Evolutionary conservation across 2,113 vertebrate genomes (phyloP).

Genomic region (Corydoras maculifer): DNA sequence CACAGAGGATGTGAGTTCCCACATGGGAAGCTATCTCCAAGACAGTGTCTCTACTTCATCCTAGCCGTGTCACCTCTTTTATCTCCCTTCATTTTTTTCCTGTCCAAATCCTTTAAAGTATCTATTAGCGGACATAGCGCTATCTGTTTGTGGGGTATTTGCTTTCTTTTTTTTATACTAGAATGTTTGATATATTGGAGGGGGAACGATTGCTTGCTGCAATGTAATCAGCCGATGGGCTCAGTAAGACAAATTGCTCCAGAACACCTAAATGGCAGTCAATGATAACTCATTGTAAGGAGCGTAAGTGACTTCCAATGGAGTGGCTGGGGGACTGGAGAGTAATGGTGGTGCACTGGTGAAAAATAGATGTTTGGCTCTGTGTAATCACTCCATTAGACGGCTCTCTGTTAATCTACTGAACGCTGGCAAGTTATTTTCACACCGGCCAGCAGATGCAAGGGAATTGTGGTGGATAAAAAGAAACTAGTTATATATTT

Average conservation of each 20-base stretch:
- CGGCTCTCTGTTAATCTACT: constrained; percentile 73
- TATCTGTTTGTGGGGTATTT: constrained; percentile 71
- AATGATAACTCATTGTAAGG: constrained; percentile 97
- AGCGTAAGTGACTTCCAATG: constrained; percentile 88
- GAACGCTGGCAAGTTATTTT: constrained; percentile 64
- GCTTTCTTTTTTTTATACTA: constrained; percentile 61
- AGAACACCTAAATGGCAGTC: constrained; percentile 85
- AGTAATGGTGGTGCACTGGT: constrained; percentile 82
- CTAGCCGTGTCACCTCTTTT: constrained; percentile 55
- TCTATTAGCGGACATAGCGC: constrained; percentile 65
- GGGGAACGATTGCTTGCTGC: constrained; percentile 88
- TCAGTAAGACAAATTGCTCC: constrained; percentile 93
- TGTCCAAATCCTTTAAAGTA: constrained; percentile 66
- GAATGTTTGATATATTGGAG: constrained; percentile 87
- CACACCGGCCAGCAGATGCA: constrained; percentile 56
- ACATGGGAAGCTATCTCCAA: constrained; percentile 25
- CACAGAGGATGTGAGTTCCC: constrained; percentile 33
- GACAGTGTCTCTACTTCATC: constrained; percentile 36
- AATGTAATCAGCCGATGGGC: constrained; percentile 79
- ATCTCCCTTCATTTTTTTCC: constrained; percentile 66
- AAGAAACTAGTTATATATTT: constrained; percentile 32
- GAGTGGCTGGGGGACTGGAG: constrained; percentile 85
- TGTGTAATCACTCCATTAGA: constrained; percentile 76
- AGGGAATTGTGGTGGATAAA: constrained; percentile 58
- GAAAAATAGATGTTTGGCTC: constrained; percentile 83